Base-by-base conservation (phyloP, 2,113 vertebrate species). In the Tringa solitaria region DNA sequence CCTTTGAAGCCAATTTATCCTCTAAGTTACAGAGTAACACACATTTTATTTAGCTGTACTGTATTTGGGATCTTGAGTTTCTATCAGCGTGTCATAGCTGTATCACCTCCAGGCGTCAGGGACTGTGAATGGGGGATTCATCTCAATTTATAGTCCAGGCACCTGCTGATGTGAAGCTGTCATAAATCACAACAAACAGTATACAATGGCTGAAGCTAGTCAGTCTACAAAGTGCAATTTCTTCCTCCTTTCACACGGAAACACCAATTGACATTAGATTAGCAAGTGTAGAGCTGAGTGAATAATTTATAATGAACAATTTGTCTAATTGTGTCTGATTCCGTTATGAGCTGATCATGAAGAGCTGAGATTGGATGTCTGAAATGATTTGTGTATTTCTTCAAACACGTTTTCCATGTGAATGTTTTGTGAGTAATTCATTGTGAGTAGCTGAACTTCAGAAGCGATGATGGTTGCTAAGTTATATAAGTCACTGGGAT, bases 301-400 rank as follows among this genome's bases (percentile, higher is more conserved):
- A 73, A 61, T 92, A 73, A 89, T 89, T 91, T 69, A 46, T 68
- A 89, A 69, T 33, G 61, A 92, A 75, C 77, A 92, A 85, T 95
- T 95, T 89, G 53, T 76, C 77, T 82, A 84, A 95, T 72, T 92
- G 65, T 95, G 89, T 60, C 92, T 82, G 45, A 64, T 94, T 74
- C 85, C 2, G 0, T 72, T 84, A 84, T 12, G 35, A 87, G 41
- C 51, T 3, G 20, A 60, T 87, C 84, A 41, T 59, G 39, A 89
- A 84, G 46, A 1, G 3, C 46, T 56, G 43, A 88, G 68, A 39
- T 45, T 65, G 68, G 68, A 54, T 77, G 68, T 78, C 88, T 93
- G 77, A 87, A 87, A 89, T 84, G 73, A 89, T 89, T 89, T 75
- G 46, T 86, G 24, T 39, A 39, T 78, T 88, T 75, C 86, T 79